Evolutionary conservation across 1,140 invertebrate species (phyloP), one percentile per base, ranked within the genome.

Genomic region (Eriosoma lanigerum): DNA sequence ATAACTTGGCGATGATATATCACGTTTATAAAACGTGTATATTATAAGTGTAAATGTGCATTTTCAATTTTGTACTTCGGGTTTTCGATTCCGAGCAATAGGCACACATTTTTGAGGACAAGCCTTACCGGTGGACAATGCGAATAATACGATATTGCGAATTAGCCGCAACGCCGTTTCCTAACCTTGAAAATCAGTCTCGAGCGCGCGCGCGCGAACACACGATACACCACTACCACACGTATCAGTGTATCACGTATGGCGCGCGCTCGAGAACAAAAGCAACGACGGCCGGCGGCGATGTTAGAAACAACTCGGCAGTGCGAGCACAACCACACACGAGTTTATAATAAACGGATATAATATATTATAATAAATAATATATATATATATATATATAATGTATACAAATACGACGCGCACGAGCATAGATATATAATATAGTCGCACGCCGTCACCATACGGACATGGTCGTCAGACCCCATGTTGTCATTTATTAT

Each of bases 111-210:
- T 68, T 48, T n/a, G 48, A 21, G 12, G 21, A 12, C 66, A 68
- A 17, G 48, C 38, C 21, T 68, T 26, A 38, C 10, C 3, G 32
- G 8, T 38, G 32, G 32, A 38, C 3, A 38, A 38, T 38, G 24
- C 24, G 21, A 21, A 19, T 38, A 13, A 5, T 0, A 29, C 13
- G 19, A 29, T 38, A 58, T 29, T 68, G 44, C 66, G 44, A 72
- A 50, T 72, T 70, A n/a, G 66, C 48, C 48, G 26, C 68, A 19
- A 50, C 48, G 24, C 26, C 17, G 68, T 72, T 50, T 72, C 26
- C 68, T 72, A 72, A 72, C 68, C 68, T 72, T 72, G 68, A 72
- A 72, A 72, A 72, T 72, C 68, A 13, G 68, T 72, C 21, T 52
- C 13, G 64, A 15, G 24, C 68, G 46, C 68, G 24, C 48, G 12